Conservation (phyloP, 2,797 vertebrate species). For the Intellagama lesueurii region DNA sequence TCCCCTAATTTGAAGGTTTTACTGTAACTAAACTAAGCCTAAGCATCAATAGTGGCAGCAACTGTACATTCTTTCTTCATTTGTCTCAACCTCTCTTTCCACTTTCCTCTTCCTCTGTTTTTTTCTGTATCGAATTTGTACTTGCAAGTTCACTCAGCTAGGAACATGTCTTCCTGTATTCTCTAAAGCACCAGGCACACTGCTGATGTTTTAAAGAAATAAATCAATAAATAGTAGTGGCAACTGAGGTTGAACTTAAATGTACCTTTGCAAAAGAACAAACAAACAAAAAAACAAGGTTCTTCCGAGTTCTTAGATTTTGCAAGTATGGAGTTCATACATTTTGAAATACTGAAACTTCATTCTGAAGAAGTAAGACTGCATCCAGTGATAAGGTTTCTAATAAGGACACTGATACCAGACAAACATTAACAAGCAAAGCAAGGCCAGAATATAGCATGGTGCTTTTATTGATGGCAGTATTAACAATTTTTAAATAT, state of each 20-base stretch:
- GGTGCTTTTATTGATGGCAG: conserved; percentile 74
- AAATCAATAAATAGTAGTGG: background rate
- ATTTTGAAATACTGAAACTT: conserved; percentile 31
- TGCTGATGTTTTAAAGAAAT: background rate
- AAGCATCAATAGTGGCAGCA: background rate
- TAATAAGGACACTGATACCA: conserved; percentile 45
- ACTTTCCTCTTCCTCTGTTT: too few relatives aligned
- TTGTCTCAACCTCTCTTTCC: background rate
- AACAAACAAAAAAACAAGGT: background rate
- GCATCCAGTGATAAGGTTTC: conserved; percentile 31
- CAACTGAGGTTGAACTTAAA: background rate
- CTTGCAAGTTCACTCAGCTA: background rate
- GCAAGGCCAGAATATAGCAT: conserved; percentile 68
- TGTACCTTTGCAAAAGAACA: background rate
- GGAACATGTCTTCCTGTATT: background rate
- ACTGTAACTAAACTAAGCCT: background rate
- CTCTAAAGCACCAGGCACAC: background rate
- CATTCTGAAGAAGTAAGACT: background rate
- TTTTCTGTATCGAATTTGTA: background rate
- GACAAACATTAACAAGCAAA: conserved; percentile 72
- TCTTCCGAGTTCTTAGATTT: background rate
- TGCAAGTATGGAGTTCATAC: background rate
- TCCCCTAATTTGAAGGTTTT: background rate
- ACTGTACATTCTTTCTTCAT: background rate
- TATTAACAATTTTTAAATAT: conserved; percentile 68